Conservation (phyloP, 1,140 invertebrate genomes). For the Melipona quadrifasciata region DNA sequence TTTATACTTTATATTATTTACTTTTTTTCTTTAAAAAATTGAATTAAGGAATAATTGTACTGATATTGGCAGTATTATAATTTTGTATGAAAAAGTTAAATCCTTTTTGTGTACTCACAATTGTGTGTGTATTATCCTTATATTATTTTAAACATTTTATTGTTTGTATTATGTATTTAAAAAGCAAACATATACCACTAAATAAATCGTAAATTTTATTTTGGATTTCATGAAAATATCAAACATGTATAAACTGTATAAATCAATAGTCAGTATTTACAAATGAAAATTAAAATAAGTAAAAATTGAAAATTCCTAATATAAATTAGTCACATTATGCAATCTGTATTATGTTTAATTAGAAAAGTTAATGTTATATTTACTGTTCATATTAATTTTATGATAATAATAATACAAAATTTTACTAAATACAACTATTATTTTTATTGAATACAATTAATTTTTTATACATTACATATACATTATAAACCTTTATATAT, state of each 20-base stretch:
- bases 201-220: not conserved
- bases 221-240: not conserved
- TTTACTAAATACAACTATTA: not conserved
- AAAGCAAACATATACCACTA: not conserved
- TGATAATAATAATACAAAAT: not conserved
- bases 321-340: not conserved
- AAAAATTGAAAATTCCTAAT: not conserved
- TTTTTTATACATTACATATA: not conserved
- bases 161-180: slow-evolving; percentile 2
- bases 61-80: slow-evolving; percentile 35
- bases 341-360: not conserved
- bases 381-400: not conserved
- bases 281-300: slow-evolving; percentile 1
- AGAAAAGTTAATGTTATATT: not conserved
- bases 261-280: not conserved
- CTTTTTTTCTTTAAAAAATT: not conserved
- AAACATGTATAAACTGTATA: not conserved
- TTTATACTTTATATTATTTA: slow-evolving; percentile 3
- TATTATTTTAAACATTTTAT: slow-evolving; percentile 15
- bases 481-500: slow-evolving; percentile 6
- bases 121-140: not conserved
- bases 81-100: not conserved
- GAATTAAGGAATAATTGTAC: slow-evolving; percentile 3
- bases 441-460: not conserved
- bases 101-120: not conserved